These are phyloP conservation scores for Drosophila obscura DNA, from an alignment of 1,140 invertebrate genomes.

Conservation along the genomic window DNA sequence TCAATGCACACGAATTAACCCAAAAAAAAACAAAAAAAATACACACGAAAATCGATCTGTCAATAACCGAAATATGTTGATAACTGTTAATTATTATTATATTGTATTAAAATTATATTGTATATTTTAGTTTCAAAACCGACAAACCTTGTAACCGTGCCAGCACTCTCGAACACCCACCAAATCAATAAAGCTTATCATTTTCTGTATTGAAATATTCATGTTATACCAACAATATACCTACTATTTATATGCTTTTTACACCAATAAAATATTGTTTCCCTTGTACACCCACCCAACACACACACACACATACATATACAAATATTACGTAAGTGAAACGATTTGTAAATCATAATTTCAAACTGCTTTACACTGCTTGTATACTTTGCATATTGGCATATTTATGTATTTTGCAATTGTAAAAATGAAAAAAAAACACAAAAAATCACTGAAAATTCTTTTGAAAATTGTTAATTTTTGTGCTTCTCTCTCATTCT, in stretches of 20 bases:
- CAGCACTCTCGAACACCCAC: no score
- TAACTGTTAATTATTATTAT: constrained; percentile 37
- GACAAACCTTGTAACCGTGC: no score
- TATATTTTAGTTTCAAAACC: no score
- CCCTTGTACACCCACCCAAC: constrained; percentile 15
- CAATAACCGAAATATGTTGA: constrained; percentile 13
- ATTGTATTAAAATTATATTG: constrained; percentile 27
- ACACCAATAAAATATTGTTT: not conserved
- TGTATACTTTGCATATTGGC: constrained; percentile 74
- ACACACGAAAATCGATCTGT: constrained; percentile 14
- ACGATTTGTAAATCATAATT: constrained; percentile 32
- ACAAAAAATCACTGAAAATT: constrained; percentile 24
- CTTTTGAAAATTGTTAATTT: constrained; percentile 8
- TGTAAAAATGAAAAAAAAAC: constrained; percentile 13
- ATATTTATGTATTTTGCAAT: constrained; percentile 40
- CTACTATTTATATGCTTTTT: no score
- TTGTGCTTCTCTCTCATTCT: constrained; percentile 25
- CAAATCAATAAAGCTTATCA: constrained; percentile 22
- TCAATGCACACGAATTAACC: constrained; percentile 28
- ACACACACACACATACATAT: constrained; percentile 1
- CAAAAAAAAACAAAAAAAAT: not conserved
- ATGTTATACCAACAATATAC: no score
- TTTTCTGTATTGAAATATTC: not conserved
- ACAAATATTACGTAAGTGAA: no score
- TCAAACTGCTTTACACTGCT: constrained; percentile 55